Base-by-base conservation (phyloP, 2,888 invertebrate genomes). In the Ennomos fuscantarius region DNA sequence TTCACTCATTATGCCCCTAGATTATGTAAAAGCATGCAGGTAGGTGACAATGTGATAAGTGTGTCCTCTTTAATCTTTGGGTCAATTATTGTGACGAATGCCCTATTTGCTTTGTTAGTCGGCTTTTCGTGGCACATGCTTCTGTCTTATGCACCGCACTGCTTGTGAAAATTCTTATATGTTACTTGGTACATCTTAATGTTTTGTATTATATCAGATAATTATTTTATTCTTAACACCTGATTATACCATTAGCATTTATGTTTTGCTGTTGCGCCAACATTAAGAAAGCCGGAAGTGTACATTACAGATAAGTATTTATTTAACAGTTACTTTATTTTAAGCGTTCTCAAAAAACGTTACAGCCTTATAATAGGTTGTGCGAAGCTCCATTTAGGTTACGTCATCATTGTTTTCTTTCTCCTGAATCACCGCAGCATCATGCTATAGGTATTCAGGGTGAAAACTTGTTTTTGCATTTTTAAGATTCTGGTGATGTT, bases 21-120 rank as follows among this genome's bases (percentile, higher is more conserved):
- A 24, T 24, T 24, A 24, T 5, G 24, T 24, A 6, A 24, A 24
- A 24, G 24, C 24, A 24, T 24, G 24, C 24, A 24, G 24, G 24
- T 24, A 50, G 35, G 41, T 43, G 33, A n/a, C 12, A 47, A 44
- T 33, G 15, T 8, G 43, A 36, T 36, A 5, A 2, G 8, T 24
- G 40, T 61, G 57, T 54, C 50, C 48, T 57, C 55, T 50, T 41
- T 42, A 57, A 62, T 49, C 46, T 46, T 37, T 46, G 63, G 72
- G 69, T 74, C 67, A 76, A 75, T 69, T 73, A 47, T 60, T 47
- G 48, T 62, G 57, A 63, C 62, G 44, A 56, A 70, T 59, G 60
- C 63, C 63, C 61, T 51, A 64, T 62, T 63, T 44, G 55, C 54
- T 42, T 56, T 51, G 53, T 55, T 47, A 33, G 41, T 48, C 33